Base-by-base conservation (phyloP, 2,797 vertebrate species). In the Craterocephalus amniculus region DNA sequence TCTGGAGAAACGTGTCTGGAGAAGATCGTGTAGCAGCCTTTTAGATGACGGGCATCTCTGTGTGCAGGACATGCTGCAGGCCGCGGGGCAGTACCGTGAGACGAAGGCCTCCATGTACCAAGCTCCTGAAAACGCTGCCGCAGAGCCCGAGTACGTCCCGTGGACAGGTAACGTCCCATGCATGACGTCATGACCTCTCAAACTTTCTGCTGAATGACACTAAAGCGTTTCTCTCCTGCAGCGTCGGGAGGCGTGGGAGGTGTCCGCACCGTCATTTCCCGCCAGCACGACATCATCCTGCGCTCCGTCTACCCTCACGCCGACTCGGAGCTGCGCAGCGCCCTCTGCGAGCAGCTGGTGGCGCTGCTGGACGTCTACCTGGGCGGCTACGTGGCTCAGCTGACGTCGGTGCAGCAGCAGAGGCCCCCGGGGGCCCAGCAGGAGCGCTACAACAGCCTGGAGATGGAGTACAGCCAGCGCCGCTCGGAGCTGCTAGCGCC, bases 11-110 rank as follows among this genome's bases (percentile, higher is more conserved):
- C n/a, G n/a, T n/a, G n/a, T n/a, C n/a, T n/a, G n/a, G n/a, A n/a
- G n/a, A n/a, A n/a, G n/a, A n/a, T n/a, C n/a, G n/a, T n/a, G n/a
- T n/a, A n/a, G n/a, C n/a, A n/a, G n/a, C n/a, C n/a, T n/a, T n/a
- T n/a, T n/a, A n/a, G n/a, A n/a, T n/a, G n/a, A n/a, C n/a, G n/a
- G n/a, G n/a, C n/a, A n/a, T n/a, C 12, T 45, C 2, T 45, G 31
- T 43, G 32, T 81, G 67, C 69, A 99, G 97, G 98, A 99, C 84
- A 95, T 97, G 95, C 92, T 99, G 0, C 96, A 97, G 80, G 93
- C 95, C 71, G 97, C 97, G 1, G 89, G 83, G 78, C 96, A 97
- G 67, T 97, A 97, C 91, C 93, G 97, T 77, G 96, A 96, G 0
- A 95, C 93, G n/a, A 96, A 94, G 90, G 92, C 89, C 26, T 95